Conservation (phyloP, 2,797 vertebrate genomes). For the Scolopax bukidnonensis region DNA sequence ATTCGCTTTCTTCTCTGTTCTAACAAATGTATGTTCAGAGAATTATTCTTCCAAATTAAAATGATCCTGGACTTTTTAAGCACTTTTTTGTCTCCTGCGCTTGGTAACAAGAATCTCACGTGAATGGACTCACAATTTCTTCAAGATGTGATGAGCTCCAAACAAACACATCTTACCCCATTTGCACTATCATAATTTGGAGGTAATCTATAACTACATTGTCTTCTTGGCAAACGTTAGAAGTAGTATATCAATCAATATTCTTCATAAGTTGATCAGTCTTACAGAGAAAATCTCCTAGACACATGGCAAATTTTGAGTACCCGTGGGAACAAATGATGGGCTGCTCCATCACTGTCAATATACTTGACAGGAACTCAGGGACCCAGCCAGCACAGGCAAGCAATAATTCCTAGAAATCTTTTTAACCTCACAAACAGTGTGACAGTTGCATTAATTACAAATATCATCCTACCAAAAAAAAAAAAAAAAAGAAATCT, state of each 20-base stretch:
- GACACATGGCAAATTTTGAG: neutral
- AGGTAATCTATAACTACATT: neutral
- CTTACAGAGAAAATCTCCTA: neutral
- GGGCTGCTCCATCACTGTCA: slow-evolving; percentile 1
- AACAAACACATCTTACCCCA: neutral
- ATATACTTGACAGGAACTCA: neutral
- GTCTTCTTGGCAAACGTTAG: neutral
- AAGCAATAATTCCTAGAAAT: neutral
- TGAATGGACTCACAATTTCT: neutral
- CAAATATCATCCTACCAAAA: neutral
- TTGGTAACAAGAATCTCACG: neutral
- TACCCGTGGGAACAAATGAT: neutral
- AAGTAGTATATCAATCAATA: neutral
- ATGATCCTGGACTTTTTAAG: neutral
- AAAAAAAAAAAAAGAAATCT: neutral
- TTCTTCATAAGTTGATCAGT: neutral
- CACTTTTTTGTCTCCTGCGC: neutral
- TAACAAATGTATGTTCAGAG: neutral
- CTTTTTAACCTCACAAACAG: slow-evolving; percentile 58
- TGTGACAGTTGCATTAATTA: slow-evolving; percentile 73
- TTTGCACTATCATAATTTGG: neutral
- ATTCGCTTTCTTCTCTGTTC: neutral
- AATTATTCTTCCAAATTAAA: neutral
- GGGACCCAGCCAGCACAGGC: neutral
- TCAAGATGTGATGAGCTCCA: neutral